These are phyloP conservation scores for Thysanoteuthis rhombus DNA, from an alignment of 2,888 invertebrate species.

Conservation along the genomic window DNA sequence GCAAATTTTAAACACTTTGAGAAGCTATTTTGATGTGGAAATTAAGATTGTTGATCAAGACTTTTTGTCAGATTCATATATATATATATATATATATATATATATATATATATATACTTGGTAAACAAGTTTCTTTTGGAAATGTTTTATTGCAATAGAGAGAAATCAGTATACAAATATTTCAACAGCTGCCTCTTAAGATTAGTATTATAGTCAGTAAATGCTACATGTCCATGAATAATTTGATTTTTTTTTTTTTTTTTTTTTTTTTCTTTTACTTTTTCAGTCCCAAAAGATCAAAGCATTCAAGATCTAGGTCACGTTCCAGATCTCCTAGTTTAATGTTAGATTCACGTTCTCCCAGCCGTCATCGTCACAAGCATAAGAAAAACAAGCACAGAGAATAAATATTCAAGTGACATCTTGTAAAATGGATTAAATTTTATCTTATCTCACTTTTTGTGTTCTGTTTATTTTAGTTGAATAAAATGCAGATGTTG, in stretches of 20 bases:
- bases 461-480: not conserved
- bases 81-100: slow-evolving; percentile 17
- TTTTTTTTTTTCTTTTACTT: not conserved
- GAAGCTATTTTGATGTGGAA: no score
- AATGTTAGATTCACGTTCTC: slow-evolving; percentile 51
- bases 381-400: slow-evolving; percentile 51
- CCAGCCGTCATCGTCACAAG: slow-evolving; percentile 53
- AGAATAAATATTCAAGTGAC: not conserved
- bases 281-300: slow-evolving; percentile 49
- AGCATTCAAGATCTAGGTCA: slow-evolving; percentile 47
- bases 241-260: not conserved
- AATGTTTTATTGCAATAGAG: not conserved
- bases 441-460: slow-evolving; percentile 27
- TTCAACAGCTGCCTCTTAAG: not conserved
- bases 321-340: slow-evolving; percentile 42
- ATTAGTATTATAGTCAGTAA: not conserved
- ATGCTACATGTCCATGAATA: not conserved
- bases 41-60: no score
- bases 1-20: not conserved
- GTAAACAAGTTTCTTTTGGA: not conserved
- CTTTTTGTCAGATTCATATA: no score
- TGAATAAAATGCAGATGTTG: not conserved
- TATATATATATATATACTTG: not conserved
- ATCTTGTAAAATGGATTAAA: slow-evolving; percentile 30
- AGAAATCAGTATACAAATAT: not conserved